Conservation (phyloP, 2,113 vertebrate genomes). For the Ornithorhynchus anatinus region DNA sequence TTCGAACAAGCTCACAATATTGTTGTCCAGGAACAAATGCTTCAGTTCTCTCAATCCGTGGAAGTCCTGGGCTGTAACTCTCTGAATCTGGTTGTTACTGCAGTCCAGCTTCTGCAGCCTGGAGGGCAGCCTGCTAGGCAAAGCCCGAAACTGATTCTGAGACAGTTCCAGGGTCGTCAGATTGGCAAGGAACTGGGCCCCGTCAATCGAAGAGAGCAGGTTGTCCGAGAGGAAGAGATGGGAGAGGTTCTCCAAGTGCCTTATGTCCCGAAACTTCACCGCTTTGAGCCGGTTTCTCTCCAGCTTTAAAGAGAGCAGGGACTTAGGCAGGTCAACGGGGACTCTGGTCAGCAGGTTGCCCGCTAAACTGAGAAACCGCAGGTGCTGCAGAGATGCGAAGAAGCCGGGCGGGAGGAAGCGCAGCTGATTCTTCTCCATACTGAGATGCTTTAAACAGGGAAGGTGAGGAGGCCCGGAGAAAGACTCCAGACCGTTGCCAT, state of each 20-base stretch:
- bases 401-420: conserved; percentile 62
- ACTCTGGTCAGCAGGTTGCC: conserved; percentile 74
- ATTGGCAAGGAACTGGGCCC: conserved; percentile 71
- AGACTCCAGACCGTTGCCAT: conserved; percentile 73
- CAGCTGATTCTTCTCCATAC: conserved; percentile 74
- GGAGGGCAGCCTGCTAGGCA: conserved; percentile 68
- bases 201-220: conserved; percentile 73
- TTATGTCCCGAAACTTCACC: conserved; percentile 68
- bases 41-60: conserved; percentile 74
- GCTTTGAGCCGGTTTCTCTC: conserved; percentile 77
- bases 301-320: conserved; percentile 75
- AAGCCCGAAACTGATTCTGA: conserved; percentile 70
- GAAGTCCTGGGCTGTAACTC: conserved; percentile 69
- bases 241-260: conserved; percentile 73
- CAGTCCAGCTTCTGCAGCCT: conserved; percentile 81
- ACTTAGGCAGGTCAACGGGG: conserved; percentile 72
- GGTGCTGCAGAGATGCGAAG: conserved; percentile 66
- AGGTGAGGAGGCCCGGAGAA: conserved; percentile 66
- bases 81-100: conserved; percentile 76
- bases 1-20: conserved; percentile 72
- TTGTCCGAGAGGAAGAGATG: conserved; percentile 78
- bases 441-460: conserved; percentile 68
- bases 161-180: conserved; percentile 76
- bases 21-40: conserved; percentile 84
- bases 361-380: conserved; percentile 75